phyloP scores from a whole-genome alignment of 1,140 invertebrate genomes.

The Triops cancriformis region DNA sequence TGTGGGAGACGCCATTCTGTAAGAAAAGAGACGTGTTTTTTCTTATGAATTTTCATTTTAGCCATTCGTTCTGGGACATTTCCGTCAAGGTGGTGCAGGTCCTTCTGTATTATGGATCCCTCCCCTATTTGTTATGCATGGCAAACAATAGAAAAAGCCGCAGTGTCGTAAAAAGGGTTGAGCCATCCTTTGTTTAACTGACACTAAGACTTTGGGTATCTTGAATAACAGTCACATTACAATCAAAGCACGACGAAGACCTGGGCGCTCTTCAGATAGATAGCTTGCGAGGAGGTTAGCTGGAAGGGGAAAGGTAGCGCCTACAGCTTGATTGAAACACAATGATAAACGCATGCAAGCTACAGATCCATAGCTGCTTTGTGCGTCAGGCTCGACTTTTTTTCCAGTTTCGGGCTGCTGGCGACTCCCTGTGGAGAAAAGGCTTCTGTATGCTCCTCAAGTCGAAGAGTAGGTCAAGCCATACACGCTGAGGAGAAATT shows the following conservation, averaged over 20 bases:
- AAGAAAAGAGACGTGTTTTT: neutral
- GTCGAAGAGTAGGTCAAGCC: neutral
- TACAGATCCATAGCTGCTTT: neutral
- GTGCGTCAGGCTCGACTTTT: neutral
- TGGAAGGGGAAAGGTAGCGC: neutral
- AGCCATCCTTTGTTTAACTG: constrained; percentile 7
- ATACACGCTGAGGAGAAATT: neutral
- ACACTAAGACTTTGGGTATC: neutral
- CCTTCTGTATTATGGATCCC: neutral
- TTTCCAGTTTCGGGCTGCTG: neutral
- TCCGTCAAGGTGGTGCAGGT: constrained; percentile 8
- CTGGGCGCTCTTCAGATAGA: neutral
- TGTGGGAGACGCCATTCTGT: neutral
- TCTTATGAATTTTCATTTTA: constrained; percentile 14
- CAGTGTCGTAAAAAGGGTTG: neutral
- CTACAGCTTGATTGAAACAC: constrained; percentile 13
- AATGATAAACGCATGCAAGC: neutral
- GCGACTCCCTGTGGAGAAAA: neutral
- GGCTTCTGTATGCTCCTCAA: neutral
- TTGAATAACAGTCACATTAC: neutral
- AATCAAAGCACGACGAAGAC: neutral
- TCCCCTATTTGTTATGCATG: constrained; percentile 13
- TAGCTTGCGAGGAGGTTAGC: neutral
- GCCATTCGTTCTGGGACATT: constrained; percentile 12
- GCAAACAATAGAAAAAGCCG: constrained; percentile 1